Evolutionary conservation across 1,140 invertebrate species (phyloP).

Genomic region (Pectinophora gossypiella): DNA sequence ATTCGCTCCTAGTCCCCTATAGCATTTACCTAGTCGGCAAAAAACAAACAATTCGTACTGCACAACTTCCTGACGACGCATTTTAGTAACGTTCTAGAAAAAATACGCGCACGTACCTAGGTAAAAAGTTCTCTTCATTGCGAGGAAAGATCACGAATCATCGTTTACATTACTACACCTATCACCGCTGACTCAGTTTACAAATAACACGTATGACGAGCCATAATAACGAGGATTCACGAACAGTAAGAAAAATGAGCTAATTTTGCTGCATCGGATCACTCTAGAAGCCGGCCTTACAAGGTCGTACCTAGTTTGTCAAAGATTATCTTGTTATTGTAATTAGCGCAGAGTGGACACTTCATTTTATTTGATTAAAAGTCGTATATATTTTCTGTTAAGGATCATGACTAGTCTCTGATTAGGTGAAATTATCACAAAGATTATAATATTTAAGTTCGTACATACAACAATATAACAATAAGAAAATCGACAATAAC

Average conservation of each 20-base stretch:
- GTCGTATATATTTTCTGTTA: too few species aligned
- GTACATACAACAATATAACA: not conserved
- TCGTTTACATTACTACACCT: too few species aligned
- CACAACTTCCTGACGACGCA: too few species aligned
- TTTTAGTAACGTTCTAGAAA: too few species aligned
- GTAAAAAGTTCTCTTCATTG: too few species aligned
- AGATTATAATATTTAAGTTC: not conserved
- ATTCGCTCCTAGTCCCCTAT: too few species aligned
- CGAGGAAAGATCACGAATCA: too few species aligned
- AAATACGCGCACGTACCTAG: too few species aligned
- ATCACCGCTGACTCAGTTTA: not conserved
- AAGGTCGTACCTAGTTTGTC: constrained; percentile 30
- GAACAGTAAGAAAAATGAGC: constrained; percentile 30
- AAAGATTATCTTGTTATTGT: constrained; percentile 24
- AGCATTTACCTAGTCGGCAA: too few species aligned
- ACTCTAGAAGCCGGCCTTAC: constrained; percentile 53
- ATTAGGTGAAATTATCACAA: not conserved
- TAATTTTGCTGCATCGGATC: constrained; percentile 37
- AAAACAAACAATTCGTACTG: too few species aligned
- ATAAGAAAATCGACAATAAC: too few species aligned
- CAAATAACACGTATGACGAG: not conserved
- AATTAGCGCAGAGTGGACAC: not conserved
- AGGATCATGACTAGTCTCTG: not conserved
- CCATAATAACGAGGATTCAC: not conserved
- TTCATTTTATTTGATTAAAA: too few species aligned